Conservation (phyloP, 2,888 invertebrate species). For the Himalopsyche anomala region DNA sequence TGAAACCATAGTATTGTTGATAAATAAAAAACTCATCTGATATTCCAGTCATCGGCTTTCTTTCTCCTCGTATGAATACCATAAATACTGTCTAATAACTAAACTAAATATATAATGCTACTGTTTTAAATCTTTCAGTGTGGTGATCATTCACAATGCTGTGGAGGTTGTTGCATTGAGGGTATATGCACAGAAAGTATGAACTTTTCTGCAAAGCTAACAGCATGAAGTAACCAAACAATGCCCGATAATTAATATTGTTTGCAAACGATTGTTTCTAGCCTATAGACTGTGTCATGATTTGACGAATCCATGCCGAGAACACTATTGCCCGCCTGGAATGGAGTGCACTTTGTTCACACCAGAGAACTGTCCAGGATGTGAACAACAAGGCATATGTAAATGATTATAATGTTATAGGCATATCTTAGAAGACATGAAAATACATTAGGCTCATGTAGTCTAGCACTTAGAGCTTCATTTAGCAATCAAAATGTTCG, state of each 20-base stretch:
- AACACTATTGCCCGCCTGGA: conserved; percentile 60
- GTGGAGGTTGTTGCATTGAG: conserved; percentile 78
- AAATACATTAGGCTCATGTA: too few relatives aligned
- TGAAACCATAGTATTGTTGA: too few relatives aligned
- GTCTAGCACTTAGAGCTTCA: too few relatives aligned
- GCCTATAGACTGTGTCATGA: conserved; percentile 58
- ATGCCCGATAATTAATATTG: not conserved
- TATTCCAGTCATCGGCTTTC: too few relatives aligned
- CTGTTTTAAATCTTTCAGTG: conserved; percentile 70
- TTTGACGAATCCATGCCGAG: conserved; percentile 53
- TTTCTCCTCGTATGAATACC: not conserved
- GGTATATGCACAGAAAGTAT: conserved; percentile 77
- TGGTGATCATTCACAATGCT: conserved; percentile 75
- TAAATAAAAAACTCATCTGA: too few relatives aligned
- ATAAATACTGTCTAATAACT: not conserved
- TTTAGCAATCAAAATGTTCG: too few relatives aligned
- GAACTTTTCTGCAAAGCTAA: conserved; percentile 65
- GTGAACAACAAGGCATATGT: conserved; percentile 61
- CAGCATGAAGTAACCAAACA: not conserved
- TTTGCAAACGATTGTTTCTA: conserved; percentile 48
- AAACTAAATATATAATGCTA: not conserved
- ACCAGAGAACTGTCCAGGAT: conserved; percentile 61
- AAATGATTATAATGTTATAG: conserved; percentile 24
- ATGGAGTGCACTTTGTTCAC: conserved; percentile 58
- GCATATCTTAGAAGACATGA: too few relatives aligned